Conservation (phyloP, 2,113 vertebrate species). For the Mus pahari region DNA sequence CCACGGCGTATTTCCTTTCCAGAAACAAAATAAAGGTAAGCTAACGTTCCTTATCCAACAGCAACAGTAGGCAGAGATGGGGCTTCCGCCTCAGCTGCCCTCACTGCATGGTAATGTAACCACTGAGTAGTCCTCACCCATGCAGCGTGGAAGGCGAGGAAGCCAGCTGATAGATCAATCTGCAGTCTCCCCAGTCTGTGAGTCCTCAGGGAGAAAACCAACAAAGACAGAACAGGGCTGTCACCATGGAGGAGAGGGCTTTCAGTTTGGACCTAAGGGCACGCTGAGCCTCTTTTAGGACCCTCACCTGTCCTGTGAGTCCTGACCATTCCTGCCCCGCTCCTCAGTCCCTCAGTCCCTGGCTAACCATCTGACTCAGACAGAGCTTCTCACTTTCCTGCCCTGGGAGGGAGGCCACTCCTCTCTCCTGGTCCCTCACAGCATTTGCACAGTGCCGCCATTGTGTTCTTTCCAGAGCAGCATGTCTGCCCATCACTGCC, state of each 20-base stretch:
- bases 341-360: neutral
- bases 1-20: conserved; percentile 96
- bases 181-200: neutral
- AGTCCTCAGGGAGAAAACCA: neutral
- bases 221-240: neutral
- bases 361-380: neutral
- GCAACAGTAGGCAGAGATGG: neutral
- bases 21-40: conserved; percentile 96
- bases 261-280: neutral
- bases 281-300: neutral
- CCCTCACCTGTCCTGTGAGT: neutral
- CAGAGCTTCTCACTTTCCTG: neutral
- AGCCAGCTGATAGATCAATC: neutral
- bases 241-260: neutral
- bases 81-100: accelerated
- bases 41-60: accelerated
- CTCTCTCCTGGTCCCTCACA: neutral
- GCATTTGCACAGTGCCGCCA: neutral
- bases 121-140: neutral
- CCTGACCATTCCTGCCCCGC: neutral
- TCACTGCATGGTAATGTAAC: accelerated
- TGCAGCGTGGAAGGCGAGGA: neutral
- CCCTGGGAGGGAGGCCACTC: neutral
- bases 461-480: neutral
- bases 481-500: neutral